Percentiles rank a stretch among this genome's conserved stretches.
Conservation (phyloP, 2,797 vertebrate genomes). For the Phoxinus dragarum region DNA sequence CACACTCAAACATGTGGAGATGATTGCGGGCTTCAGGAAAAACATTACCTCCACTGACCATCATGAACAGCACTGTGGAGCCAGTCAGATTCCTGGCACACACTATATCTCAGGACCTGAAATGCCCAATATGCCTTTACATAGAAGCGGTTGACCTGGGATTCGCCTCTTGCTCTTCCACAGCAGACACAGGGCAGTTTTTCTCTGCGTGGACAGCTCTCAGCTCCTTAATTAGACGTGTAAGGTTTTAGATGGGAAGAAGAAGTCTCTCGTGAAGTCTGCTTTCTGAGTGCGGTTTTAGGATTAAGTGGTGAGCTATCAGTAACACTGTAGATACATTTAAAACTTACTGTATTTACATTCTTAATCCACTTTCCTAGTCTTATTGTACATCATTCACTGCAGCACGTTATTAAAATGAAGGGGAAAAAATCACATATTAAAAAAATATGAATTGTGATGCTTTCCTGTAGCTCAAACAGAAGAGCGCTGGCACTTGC, state of each 20-base stretch:
- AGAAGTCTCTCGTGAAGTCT: conserved; percentile 49
- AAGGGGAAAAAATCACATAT: not conserved
- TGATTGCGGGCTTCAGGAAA: not conserved
- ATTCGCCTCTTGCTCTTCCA: conserved; percentile 51
- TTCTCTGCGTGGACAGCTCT: conserved; percentile 53
- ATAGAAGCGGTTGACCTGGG: conserved; percentile 34
- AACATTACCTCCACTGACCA: not conserved
- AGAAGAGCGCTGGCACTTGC: too few relatives aligned
- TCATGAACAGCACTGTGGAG: not conserved
- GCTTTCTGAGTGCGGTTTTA: conserved; percentile 1
- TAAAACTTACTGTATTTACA: not conserved
- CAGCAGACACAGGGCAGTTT: conserved; percentile 47
- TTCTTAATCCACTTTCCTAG: not conserved
- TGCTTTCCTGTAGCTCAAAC: too few relatives aligned
- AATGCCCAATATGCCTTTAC: conserved; percentile 49
- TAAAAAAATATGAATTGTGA: too few relatives aligned
- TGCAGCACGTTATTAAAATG: not conserved
- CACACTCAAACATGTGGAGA: not conserved
- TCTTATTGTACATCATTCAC: not conserved
- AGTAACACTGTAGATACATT: not conserved
- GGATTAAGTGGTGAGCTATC: not conserved
- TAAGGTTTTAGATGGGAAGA: conserved; percentile 51
- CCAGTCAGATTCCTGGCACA: not conserved
- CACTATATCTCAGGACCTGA: not conserved
- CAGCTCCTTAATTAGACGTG: conserved; percentile 52